phyloP scores from a whole-genome alignment of 2,797 vertebrate species.

The Takifugu rubripes region DNA sequence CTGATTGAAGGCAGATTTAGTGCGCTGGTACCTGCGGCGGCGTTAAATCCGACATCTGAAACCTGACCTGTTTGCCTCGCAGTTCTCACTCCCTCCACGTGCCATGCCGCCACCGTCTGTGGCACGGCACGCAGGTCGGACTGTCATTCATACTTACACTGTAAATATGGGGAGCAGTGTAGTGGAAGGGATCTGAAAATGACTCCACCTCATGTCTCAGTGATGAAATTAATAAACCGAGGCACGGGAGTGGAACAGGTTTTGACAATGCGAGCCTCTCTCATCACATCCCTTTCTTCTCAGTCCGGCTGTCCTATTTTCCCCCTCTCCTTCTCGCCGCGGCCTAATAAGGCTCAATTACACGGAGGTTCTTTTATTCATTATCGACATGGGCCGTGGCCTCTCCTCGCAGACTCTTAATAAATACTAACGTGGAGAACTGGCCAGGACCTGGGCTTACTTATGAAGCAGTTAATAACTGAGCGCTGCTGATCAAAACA shows the following conservation, averaged over 20 bases:
- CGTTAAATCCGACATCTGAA: no score
- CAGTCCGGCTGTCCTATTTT: constrained; percentile 56
- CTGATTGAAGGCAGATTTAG: no score
- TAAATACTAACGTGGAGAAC: constrained; percentile 87
- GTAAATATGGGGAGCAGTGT: constrained; percentile 68
- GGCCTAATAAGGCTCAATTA: constrained; percentile 89
- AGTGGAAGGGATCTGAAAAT: constrained; percentile 72
- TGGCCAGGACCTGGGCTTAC: constrained; percentile 85
- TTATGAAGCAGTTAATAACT: constrained; percentile 93
- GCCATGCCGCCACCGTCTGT: constrained; percentile 33
- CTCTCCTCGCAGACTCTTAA: constrained; percentile 85
- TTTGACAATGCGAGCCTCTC: constrained; percentile 70
- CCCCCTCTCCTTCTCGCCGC: constrained; percentile 59
- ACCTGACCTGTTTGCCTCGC: no score
- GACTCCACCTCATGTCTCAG: constrained; percentile 61
- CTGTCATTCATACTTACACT: constrained; percentile 69
- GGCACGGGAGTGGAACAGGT: constrained; percentile 64
- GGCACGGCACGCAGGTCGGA: constrained; percentile 37
- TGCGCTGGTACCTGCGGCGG: no score
- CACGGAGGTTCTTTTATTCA: constrained; percentile 83
- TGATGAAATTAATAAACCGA: constrained; percentile 77
- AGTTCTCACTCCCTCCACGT: no score
- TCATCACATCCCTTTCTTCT: constrained; percentile 62
- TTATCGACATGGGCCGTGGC: constrained; percentile 83
- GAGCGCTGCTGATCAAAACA: constrained; percentile 78